Evolutionary conservation across 2,113 vertebrate species (phyloP).

Genomic region (Crotalus horridus): DNA sequence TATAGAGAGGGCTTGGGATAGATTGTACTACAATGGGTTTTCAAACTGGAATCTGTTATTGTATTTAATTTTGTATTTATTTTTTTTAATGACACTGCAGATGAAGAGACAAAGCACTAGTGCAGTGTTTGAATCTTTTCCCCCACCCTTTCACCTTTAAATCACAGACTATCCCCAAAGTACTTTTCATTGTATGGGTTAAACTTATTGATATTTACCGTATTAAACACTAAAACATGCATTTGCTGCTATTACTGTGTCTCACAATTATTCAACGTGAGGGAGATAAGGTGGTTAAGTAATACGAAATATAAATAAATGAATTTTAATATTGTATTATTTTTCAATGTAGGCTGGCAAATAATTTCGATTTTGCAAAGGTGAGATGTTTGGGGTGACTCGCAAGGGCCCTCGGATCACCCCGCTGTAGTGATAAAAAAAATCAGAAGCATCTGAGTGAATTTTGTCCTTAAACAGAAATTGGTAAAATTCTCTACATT

Average conservation of each 20-base stretch:
- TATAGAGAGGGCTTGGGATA: not conserved
- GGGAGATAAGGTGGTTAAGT: not conserved
- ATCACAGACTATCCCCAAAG: not conserved
- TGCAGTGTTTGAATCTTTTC: not conserved
- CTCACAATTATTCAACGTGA: not conserved
- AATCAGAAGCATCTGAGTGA: not conserved
- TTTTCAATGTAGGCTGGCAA: not conserved
- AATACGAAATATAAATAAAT: not conserved
- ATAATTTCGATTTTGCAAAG: not conserved
- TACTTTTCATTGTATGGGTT: not conserved
- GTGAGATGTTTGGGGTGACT: not conserved
- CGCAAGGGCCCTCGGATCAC: not conserved
- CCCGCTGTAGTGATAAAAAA: no score
- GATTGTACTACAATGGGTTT: not conserved
- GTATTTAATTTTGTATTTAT: not conserved
- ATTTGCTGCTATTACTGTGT: no score
- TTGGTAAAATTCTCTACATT: not conserved
- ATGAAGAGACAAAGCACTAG: not conserved
- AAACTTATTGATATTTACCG: not conserved
- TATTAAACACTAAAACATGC: not conserved
- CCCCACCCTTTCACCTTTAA: not conserved
- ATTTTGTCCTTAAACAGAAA: not conserved
- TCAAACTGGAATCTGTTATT: not conserved
- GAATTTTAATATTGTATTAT: not conserved
- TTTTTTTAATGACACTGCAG: no score